A percentile compares a stretch with the other conserved stretches of the same genome.
These are phyloP conservation scores for Drosophila leonis DNA, from an alignment of 2,888 invertebrate species.

Conservation along the genomic window DNA sequence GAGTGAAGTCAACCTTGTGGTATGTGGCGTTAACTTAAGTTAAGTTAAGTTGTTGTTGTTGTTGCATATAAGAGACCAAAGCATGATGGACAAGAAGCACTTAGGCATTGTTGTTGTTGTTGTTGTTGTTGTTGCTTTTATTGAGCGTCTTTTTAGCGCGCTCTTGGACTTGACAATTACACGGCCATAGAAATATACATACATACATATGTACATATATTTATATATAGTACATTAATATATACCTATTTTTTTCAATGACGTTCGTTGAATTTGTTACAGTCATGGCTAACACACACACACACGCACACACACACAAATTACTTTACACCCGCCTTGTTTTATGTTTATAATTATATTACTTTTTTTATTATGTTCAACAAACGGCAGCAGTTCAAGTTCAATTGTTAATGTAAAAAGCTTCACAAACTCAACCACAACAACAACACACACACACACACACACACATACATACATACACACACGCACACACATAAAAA, in stretches of 20 bases:
- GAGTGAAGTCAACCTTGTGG: constrained; percentile 59
- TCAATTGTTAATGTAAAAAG: constrained; percentile 78
- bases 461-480: constrained; percentile 3
- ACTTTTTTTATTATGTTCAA: constrained; percentile 41
- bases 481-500: constrained; percentile 17
- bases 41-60: constrained; percentile 25
- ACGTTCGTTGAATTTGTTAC: constrained; percentile 81
- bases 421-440: constrained; percentile 24
- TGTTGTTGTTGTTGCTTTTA: constrained; percentile 29
- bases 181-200: constrained; percentile 63
- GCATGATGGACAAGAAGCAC: constrained; percentile 53
- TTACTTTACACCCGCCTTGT: constrained; percentile 39
- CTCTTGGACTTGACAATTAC: constrained; percentile 82
- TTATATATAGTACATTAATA: not conserved
- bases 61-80: constrained; percentile 44
- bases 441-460: constrained; percentile 13
- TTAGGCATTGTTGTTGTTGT: constrained; percentile 28
- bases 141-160: constrained; percentile 65
- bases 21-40: constrained; percentile 50
- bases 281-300: constrained; percentile 78
- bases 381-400: constrained; percentile 76
- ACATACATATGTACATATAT: not conserved
- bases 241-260: constrained; percentile 65
- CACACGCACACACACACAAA: constrained; percentile 17
- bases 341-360: constrained; percentile 42